Base-by-base conservation (phyloP, 2,113 vertebrate species). In the Istiophorus platypterus region DNA sequence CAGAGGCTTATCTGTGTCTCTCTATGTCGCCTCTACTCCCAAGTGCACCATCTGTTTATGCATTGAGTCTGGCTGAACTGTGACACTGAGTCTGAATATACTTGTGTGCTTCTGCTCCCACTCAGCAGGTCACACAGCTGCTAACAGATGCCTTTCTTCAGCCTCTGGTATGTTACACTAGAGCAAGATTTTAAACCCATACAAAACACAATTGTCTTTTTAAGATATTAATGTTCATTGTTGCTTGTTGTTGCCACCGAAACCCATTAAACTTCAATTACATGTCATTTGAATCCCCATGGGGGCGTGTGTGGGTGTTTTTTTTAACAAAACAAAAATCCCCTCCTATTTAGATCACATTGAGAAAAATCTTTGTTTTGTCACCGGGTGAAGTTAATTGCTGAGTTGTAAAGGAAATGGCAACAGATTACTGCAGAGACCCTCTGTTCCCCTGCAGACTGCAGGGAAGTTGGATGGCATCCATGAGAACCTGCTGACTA, bases 251-350 rank as follows among this genome's bases (percentile, higher is more conserved):
- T 89, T 90, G 79, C 81, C 76, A 82, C 78, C 1, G 72, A 88
- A 84, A 84, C 72, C 74, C 83, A 92, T 92, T 92, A 89, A 91
- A 92, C 88, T 85, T 84, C 81, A 89, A 78, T 92, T 92, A 92
- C 82, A 83, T 85, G 72, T 89, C 77, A 85, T 78, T 86, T 76
- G 73, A 72, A 85, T 80, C 78, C 85, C 80, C 80, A 62, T 63
- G 54, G 77, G 78, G 39, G 66, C 56, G 56, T 63, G 31, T 68
- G 77, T 72, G 66, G 49, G 72, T 80, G 64, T 39, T 39, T 39
- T 72, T 89, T 85, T 84, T 57, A 83, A 85, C 86, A 82, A 88
- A 89, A 82, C 39, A 9, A 59, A 89, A 84, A 89, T 82, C 86
- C 58, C 63, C 83, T 74, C 71, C 64, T 84, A 61, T 82, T 91